Conservation (phyloP, 2,797 vertebrate genomes). For the Clarias fuscus region DNA sequence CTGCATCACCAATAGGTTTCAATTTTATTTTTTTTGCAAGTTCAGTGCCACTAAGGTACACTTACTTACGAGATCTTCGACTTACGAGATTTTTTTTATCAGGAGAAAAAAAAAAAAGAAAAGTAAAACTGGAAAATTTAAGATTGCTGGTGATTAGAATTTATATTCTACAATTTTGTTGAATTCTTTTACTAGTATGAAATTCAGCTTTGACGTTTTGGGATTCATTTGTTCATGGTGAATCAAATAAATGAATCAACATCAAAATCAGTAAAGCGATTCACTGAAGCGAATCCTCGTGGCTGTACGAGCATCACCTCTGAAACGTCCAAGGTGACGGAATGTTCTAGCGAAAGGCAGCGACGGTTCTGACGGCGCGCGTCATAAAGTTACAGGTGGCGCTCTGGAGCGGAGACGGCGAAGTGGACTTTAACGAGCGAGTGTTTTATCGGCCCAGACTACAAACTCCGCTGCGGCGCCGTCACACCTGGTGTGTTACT, state of each 20-base stretch:
- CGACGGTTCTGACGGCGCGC: not conserved
- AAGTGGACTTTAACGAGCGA: not conserved
- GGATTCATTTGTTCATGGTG: not conserved
- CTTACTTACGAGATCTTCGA: no score
- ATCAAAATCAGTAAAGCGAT: not conserved
- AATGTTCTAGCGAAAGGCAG: not conserved
- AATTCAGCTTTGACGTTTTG: no score
- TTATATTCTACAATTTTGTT: not conserved
- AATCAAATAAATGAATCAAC: not conserved
- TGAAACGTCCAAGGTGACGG: not conserved
- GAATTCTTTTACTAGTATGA: no score
- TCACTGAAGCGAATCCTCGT: not conserved
- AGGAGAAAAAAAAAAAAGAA: not conserved
- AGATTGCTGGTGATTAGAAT: not conserved
- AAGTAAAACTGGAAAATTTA: not conserved
- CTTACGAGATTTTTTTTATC: no score
- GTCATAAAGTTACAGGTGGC: not conserved
- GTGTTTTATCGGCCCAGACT: constrained; percentile 56
- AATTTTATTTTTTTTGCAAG: no score
- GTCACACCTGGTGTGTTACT: not conserved
- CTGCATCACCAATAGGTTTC: not conserved
- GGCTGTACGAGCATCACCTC: not conserved
- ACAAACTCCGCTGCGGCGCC: not conserved
- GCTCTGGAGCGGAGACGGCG: not conserved
- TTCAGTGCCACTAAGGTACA: no score